Evolutionary conservation across 2,113 vertebrate species (phyloP), one percentile per base, ranked within the genome.

Genomic region (Sylvilagus bachmani): DNA sequence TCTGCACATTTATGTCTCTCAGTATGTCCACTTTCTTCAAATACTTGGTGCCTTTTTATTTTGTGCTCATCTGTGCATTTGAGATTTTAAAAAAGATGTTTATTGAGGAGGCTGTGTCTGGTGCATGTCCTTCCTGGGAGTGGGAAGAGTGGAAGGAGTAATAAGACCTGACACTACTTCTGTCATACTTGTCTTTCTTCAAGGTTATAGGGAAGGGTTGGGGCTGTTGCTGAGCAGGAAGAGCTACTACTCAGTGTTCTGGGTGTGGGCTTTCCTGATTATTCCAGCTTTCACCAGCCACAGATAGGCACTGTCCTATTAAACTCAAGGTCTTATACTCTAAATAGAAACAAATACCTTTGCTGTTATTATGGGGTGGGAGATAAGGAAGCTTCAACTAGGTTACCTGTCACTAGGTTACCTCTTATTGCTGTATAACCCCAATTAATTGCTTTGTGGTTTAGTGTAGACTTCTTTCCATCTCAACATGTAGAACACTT

Each of bases 41-140:
- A 79, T 67, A 84, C 36, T 70, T 94, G 73, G 21, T 61, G 9
- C 84, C 61, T 88, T 44, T 84, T 61, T 44, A 21, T 78, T 94
- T 74, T 38, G 53, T 67, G 44, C 7, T 87, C 29, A 33, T 71
- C 51, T 95, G 36, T 74, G 25, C 74, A 79, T 55, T 70, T 44
- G 51, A 81, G 51, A 74, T 69, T 79, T 74, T 4, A 64, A 44
- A 66, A 31, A 64, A 71, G 13, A 62, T 88, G 78, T 58, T 82
- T 84, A 36, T 89, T 9, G 29, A 93, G 49, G 10, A 89, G 22
- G 58, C 61, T 73, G 1, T 75, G 24, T 61, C 3, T 88, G 6
- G 55, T 84, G 44, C 31, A 27, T 0, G 13, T 7, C 53, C 14
- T 71, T n/a, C n/a, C 13, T 16, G 27, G 6, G 25, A 10, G 14